phyloP scores from a whole-genome alignment of 2,113 vertebrate species.

The Gobius niger region DNA sequence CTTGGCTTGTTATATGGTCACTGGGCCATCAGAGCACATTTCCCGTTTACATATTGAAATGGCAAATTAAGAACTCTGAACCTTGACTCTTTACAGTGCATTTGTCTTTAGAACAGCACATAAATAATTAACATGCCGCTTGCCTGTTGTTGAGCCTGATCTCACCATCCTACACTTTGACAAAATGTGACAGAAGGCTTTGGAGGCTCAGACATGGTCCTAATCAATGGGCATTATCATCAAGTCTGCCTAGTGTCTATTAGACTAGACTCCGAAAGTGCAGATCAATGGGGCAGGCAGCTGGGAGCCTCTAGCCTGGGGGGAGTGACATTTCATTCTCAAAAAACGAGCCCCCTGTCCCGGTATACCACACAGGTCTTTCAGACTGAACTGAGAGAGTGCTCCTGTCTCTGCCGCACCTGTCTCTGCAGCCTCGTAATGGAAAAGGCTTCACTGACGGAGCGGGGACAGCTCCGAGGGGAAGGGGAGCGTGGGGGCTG shows the following conservation, averaged over 20 bases:
- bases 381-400: constrained; percentile 27
- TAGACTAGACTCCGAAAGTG: constrained; percentile 21
- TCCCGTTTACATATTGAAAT: too few species aligned
- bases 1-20: too few species aligned
- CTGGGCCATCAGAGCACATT: too few species aligned
- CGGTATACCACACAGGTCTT: constrained; percentile 2
- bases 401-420: constrained; percentile 3
- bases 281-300: constrained; percentile 26
- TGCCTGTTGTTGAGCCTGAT: background rate
- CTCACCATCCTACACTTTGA: background rate
- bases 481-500: constrained; percentile 2
- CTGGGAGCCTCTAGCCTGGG: constrained; percentile 13
- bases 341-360: constrained; percentile 16
- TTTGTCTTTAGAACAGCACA: background rate
- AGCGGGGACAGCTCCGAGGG: background rate
- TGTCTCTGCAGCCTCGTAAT: constrained; percentile 20
- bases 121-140: background rate
- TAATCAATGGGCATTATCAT: constrained; percentile 10
- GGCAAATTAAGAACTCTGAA: too few species aligned
- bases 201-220: background rate
- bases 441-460: constrained; percentile 25
- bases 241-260: constrained; percentile 13
- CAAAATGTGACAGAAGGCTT: background rate
- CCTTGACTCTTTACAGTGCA: too few species aligned
- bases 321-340: constrained; percentile 34